phyloP scores from a whole-genome alignment of 2,113 vertebrate genomes.

The Lepus europaeus region DNA sequence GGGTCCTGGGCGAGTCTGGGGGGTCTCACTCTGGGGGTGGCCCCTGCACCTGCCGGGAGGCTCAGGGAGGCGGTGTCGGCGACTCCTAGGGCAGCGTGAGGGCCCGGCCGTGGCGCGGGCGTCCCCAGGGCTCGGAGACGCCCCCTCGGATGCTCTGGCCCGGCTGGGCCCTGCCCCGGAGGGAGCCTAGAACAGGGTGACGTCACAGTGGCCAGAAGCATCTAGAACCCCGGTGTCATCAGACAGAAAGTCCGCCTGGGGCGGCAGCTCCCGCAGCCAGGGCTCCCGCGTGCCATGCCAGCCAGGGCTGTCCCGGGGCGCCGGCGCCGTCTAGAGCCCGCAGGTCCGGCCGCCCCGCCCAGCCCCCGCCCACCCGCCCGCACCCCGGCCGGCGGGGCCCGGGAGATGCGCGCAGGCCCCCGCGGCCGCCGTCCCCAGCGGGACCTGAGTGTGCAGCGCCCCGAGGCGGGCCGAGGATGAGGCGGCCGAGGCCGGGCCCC shows the following conservation, averaged over 20 bases:
- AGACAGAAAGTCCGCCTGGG: not conserved
- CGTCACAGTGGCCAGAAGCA: constrained; percentile 57
- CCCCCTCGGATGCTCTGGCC: too few relatives aligned
- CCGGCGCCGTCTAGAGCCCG: not conserved
- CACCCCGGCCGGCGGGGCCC: not conserved
- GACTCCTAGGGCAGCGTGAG: too few relatives aligned
- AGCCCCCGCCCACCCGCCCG: not conserved
- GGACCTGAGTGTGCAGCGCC: not conserved
- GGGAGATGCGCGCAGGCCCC: constrained; percentile 42
- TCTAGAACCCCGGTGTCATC: constrained; percentile 56
- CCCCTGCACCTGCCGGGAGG: not conserved
- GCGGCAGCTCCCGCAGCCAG: not conserved
- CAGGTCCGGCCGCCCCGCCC: rapidly evolving
- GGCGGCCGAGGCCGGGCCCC: rapidly evolving
- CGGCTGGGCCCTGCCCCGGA: too few relatives aligned
- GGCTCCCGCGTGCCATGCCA: not conserved
- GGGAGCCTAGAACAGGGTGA: not conserved
- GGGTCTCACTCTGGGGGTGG: too few relatives aligned
- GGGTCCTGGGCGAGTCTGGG: not conserved
- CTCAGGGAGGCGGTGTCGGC: too few relatives aligned
- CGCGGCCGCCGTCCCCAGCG: rapidly evolving
- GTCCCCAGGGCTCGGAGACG: too few relatives aligned
- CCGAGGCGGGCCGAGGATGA: not conserved
- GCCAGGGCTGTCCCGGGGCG: rapidly evolving
- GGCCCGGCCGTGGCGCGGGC: too few relatives aligned